Conservation (phyloP, 37 sponge, comb jelly and placozoan species). For the Chondrosia reniformis region DNA sequence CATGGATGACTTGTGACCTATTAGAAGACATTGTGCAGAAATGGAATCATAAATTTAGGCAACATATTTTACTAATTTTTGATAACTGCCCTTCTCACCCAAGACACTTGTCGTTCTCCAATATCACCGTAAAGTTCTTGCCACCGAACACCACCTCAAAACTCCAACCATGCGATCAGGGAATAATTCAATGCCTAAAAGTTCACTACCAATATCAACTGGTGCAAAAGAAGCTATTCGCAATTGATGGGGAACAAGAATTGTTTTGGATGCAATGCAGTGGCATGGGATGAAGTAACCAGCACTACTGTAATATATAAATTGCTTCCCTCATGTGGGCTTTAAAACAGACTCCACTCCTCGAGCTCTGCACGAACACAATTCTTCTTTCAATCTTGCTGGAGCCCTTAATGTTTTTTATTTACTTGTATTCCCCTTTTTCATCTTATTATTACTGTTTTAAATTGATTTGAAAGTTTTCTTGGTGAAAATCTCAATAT, state of each 20-base stretch:
- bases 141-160: constrained; percentile 29
- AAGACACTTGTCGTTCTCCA: not conserved
- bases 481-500: too few relatives aligned
- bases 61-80: not conserved
- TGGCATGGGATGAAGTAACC: constrained; percentile 25
- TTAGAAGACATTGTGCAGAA: constrained; percentile 10
- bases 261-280: constrained; percentile 19
- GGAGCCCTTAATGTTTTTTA: not conserved
- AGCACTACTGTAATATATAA: not conserved
- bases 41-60: not conserved
- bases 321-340: constrained; percentile 24
- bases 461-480: too few relatives aligned
- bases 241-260: constrained; percentile 1
- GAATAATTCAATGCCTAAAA: constrained; percentile 27
- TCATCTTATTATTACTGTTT: too few relatives aligned
- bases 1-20: constrained; percentile 27
- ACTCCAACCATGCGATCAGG: constrained; percentile 30
- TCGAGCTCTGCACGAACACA: not conserved
- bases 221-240: not conserved
- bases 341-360: constrained; percentile 5
- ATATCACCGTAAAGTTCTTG: not conserved
- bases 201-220: constrained; percentile 15
- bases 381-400: not conserved
- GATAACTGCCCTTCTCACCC: constrained; percentile 35
- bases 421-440: too few relatives aligned